Evolutionary conservation across 2,888 invertebrate species (phyloP), one percentile per base, ranked within the genome.

Genomic region (Drosophila buzzatii): DNA sequence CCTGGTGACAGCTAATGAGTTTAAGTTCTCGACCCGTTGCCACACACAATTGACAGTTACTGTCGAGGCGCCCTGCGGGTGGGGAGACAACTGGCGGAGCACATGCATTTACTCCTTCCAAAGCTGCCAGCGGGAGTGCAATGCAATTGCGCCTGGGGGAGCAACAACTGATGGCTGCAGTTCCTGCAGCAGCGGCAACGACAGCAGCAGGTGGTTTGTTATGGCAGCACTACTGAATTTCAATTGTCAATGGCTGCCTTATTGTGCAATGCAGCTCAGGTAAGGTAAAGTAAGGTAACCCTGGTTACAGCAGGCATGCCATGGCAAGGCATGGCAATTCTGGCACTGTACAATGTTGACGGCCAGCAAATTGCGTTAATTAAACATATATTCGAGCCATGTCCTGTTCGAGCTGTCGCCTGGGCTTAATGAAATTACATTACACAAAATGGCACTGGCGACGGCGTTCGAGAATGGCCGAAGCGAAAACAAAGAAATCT

Each of bases 1-100:
- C 79, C 52, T 74, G 83, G 88, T 75, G 74, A 75, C 72, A 76
- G 85, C 88, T 85, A 85, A 85, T 85, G 85, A 85, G 85, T 85
- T 85, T 88, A 88, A 88, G 85, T 85, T 85, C 81, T 83, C 74
- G 73, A 74, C 81, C 79, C 70, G 72, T 72, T 79, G 77, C 77
- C 82, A 61, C 70, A 56, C 76, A 79, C 76, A 82, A 84, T 84
- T 87, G 84, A 87, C 84, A 87, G 80, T 70, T 67, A 66, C 51
- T 51, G 61, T 66, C 9, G 69, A 18, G 35, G 31, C 27, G 42
- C 51, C 7, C 51, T 5, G 14, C 12, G 49, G 49, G 12, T 33
- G 49, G 31, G 23, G 23, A 66, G 57, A 78, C 74, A 74, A 73
- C 78, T 74, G 74, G n/a, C 63, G 61, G 42, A 63, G 39, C 59